Evolutionary conservation across 1,140 invertebrate genomes (phyloP).

Genomic region (Holotrichia oblita): DNA sequence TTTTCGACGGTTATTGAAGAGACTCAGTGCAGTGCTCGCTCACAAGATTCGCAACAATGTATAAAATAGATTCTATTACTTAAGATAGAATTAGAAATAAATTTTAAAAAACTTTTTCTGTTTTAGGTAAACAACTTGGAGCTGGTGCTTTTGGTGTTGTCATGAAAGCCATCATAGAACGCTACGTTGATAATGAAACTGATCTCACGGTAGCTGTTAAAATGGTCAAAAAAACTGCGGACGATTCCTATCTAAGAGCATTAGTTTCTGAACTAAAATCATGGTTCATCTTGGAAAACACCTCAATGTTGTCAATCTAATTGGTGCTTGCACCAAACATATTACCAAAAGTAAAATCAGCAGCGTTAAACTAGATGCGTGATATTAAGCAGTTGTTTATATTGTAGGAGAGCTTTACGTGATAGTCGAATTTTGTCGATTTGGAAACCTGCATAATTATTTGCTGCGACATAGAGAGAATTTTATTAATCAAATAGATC

Average conservation of each 20-base stretch:
- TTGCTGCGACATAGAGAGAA: constrained; percentile 77
- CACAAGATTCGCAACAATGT: too few relatives aligned
- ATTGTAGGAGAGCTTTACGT: constrained; percentile 82
- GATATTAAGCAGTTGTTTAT: background rate
- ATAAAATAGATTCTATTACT: too few relatives aligned
- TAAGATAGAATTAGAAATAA: background rate
- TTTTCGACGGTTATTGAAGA: too few relatives aligned
- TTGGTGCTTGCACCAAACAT: constrained; percentile 93
- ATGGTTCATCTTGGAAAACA: constrained; percentile 95
- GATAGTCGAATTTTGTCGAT: constrained; percentile 93
- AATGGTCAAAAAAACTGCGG: constrained; percentile 83
- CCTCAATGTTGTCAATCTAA: constrained; percentile 92
- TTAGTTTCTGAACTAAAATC: constrained; percentile 94
- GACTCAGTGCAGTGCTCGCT: too few relatives aligned
- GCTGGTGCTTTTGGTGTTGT: constrained; percentile 94
- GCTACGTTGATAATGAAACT: constrained; percentile 4
- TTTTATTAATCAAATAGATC: constrained; percentile 84
- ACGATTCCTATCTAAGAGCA: constrained; percentile 78
- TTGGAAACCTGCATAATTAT: constrained; percentile 90
- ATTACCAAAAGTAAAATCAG: constrained; percentile 84
- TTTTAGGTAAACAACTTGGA: constrained; percentile 81
- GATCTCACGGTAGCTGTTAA: constrained; percentile 81
- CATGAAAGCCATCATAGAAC: constrained; percentile 74
- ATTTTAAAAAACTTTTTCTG: background rate
- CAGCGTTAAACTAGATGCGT: background rate